phyloP scores from a whole-genome alignment of 2,113 vertebrate species.

The Pyxicephalus adspersus region DNA sequence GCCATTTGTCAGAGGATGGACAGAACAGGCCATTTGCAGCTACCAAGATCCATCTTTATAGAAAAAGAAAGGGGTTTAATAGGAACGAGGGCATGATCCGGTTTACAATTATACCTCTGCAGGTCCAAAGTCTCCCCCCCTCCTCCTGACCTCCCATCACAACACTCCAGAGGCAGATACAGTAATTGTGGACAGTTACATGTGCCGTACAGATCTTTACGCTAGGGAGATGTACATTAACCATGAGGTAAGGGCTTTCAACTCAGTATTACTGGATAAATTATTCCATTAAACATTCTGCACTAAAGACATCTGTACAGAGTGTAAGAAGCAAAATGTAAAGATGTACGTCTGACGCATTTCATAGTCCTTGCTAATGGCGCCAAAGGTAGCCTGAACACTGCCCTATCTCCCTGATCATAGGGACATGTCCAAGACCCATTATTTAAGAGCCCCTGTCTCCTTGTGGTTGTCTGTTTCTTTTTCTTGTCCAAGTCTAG shows the following conservation, averaged over 20 bases:
- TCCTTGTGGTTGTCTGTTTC: no score
- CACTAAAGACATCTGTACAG: background rate
- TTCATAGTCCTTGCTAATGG: no score
- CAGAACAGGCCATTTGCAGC: constrained; percentile 44
- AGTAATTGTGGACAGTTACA: constrained; percentile 40
- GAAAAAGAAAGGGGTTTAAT: constrained; percentile 34
- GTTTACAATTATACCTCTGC: constrained; percentile 44
- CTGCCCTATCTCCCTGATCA: no score
- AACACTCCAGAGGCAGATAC: constrained; percentile 26
- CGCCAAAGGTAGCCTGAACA: no score
- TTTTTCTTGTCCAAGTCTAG: no score
- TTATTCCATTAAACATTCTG: constrained; percentile 32
- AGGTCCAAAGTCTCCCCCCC: background rate
- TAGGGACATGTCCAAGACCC: no score
- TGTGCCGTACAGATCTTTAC: constrained; percentile 20
- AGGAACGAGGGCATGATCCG: constrained; percentile 42
- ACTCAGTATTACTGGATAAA: constrained; percentile 13
- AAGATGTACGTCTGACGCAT: no score
- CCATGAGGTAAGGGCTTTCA: constrained; percentile 29
- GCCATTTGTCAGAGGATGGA: constrained; percentile 49
- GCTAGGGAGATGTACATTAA: constrained; percentile 39
- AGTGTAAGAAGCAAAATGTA: background rate
- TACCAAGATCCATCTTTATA: constrained; percentile 32
- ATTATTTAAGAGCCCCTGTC: no score
- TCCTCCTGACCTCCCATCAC: constrained; percentile 26